Conservation (phyloP, 2,888 invertebrate genomes). For the Aporophyla nigra region DNA sequence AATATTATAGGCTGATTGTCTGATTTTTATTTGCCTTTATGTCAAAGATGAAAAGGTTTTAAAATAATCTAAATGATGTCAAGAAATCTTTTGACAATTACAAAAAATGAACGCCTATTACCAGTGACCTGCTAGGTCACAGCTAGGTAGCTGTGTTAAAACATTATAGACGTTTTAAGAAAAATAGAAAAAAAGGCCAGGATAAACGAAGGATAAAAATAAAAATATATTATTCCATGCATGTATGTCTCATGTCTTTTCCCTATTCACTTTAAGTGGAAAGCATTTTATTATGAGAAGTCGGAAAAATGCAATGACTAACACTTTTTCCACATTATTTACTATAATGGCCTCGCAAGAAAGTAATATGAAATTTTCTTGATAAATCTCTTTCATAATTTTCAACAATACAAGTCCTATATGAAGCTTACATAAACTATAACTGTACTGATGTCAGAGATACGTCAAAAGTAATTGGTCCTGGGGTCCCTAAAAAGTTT, state of each 20-base stretch:
- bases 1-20: no score
- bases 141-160: not conserved
- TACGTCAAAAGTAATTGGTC: not conserved
- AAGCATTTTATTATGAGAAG: slow-evolving; percentile 50
- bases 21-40: no score
- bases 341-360: slow-evolving; percentile 24
- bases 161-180: not conserved
- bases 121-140: no score
- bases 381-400: not conserved
- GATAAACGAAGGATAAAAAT: not conserved
- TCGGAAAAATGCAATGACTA: slow-evolving; percentile 50
- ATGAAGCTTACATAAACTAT: slow-evolving; percentile 2
- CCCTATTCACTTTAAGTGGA: not conserved
- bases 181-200: not conserved
- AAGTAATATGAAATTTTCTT: slow-evolving; percentile 26
- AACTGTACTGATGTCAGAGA: not conserved
- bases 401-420: not conserved
- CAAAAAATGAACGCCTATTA: no score
- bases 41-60: no score
- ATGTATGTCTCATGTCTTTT: slow-evolving; percentile 29
- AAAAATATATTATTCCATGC: slow-evolving; percentile 41
- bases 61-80: no score
- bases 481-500: not conserved
- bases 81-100: no score
- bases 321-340: slow-evolving; percentile 42